Conservation (phyloP, 1,140 invertebrate species). For the Leptoteleia sp. region DNA sequence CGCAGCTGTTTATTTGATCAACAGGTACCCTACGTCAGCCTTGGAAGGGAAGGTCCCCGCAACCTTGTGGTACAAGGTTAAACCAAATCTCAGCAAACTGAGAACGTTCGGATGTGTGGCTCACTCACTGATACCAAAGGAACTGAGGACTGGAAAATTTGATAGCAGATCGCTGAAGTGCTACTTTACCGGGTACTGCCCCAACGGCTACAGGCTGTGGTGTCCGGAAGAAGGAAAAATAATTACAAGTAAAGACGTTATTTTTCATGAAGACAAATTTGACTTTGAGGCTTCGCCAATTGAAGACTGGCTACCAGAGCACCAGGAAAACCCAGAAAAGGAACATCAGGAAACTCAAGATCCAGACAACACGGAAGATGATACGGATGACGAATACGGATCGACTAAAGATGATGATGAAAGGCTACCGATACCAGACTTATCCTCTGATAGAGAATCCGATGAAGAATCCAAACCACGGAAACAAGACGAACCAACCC, state of each 20-base stretch:
- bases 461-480: too few species aligned
- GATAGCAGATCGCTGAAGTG: constrained; percentile 25
- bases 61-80: constrained; percentile 17
- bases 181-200: constrained; percentile 53
- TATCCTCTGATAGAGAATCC: too few species aligned
- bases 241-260: constrained; percentile 56
- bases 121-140: constrained; percentile 18
- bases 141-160: constrained; percentile 42
- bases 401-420: too few species aligned
- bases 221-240: constrained; percentile 48
- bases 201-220: constrained; percentile 68
- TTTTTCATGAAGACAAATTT: constrained; percentile 51
- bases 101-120: constrained; percentile 53
- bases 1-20: constrained; percentile 5
- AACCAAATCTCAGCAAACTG: constrained; percentile 35
- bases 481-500: too few species aligned
- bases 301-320: too few species aligned
- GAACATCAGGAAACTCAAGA: too few species aligned
- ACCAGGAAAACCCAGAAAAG: too few species aligned
- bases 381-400: too few species aligned
- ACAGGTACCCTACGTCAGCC: constrained; percentile 7
- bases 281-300: constrained; percentile 6
- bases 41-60: constrained; percentile 14
- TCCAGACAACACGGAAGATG: too few species aligned
- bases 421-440: too few species aligned